These are phyloP conservation scores for Drosophila funebris DNA, from an alignment of 1,140 invertebrate genomes.

Conservation along the genomic window DNA sequence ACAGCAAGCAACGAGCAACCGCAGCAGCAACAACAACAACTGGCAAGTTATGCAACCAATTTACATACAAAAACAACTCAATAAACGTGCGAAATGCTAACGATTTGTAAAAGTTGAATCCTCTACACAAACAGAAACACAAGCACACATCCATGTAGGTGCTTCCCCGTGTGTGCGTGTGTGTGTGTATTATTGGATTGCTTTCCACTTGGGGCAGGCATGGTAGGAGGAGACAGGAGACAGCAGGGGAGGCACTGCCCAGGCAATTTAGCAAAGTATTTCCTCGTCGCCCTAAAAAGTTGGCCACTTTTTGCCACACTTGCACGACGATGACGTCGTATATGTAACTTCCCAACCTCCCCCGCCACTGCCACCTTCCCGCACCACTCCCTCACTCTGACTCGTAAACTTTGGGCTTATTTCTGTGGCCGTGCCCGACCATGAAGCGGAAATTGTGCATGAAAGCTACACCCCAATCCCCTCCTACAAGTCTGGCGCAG, in stretches of 20 bases:
- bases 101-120: conserved; percentile 76
- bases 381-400: background rate
- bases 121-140: conserved; percentile 20
- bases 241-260: conserved; percentile 26
- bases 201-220: conserved; percentile 9
- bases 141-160: conserved; percentile 7
- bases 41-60: conserved; percentile 77
- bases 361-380: background rate
- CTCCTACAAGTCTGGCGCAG: background rate
- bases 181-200: conserved; percentile 62
- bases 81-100: conserved; percentile 82
- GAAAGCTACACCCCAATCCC: conserved; percentile 53
- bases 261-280: conserved; percentile 80
- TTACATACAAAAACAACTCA: conserved; percentile 82
- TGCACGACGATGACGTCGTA: conserved; percentile 38
- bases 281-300: conserved; percentile 74
- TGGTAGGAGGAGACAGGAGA: background rate
- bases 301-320: conserved; percentile 70
- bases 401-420: conserved; percentile 76
- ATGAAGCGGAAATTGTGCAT: conserved; percentile 77
- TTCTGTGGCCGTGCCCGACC: conserved; percentile 53
- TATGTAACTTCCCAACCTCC: background rate
- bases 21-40: conserved; percentile 34
- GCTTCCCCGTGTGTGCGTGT: conserved; percentile 19
- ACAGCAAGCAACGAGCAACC: conserved; percentile 7